Evolutionary conservation across 2,888 invertebrate species (phyloP).

Genomic region (Ashinkailepas kermadecensis): DNA sequence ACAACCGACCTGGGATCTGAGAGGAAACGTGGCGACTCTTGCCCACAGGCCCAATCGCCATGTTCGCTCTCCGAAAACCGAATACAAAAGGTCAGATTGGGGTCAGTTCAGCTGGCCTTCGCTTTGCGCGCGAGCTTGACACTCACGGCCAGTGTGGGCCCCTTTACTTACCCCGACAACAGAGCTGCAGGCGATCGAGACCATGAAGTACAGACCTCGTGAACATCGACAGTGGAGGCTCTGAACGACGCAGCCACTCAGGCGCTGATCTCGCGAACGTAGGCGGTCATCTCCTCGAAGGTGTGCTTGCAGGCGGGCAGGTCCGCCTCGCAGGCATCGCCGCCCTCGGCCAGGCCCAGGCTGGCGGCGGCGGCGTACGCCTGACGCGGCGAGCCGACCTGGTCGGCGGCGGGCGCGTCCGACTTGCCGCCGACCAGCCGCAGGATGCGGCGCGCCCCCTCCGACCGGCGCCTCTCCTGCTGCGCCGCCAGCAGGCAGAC

Average conservation of each 20-base stretch:
- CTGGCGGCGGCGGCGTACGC: neutral
- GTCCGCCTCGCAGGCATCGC: neutral
- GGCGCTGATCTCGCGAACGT: neutral
- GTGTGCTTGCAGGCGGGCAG: neutral
- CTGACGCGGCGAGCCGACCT: neutral
- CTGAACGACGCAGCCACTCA: neutral
- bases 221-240: too few relatives aligned
- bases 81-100: too few relatives aligned
- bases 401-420: neutral
- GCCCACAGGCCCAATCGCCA: neutral
- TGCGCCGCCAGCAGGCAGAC: slow-evolving; percentile 7
- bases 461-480: neutral
- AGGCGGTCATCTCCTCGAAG: neutral
- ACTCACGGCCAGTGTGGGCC: too few relatives aligned
- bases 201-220: too few relatives aligned
- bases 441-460: neutral
- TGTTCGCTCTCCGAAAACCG: too few relatives aligned
- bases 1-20: too few relatives aligned
- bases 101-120: too few relatives aligned
- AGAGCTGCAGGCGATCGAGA: too few relatives aligned
- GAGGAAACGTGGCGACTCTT: neutral
- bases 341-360: neutral
- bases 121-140: too few relatives aligned
- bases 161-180: too few relatives aligned
- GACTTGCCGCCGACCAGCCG: too few relatives aligned